Base-by-base conservation (phyloP, 1,140 invertebrate species). In the Heliconius hermathena region DNA sequence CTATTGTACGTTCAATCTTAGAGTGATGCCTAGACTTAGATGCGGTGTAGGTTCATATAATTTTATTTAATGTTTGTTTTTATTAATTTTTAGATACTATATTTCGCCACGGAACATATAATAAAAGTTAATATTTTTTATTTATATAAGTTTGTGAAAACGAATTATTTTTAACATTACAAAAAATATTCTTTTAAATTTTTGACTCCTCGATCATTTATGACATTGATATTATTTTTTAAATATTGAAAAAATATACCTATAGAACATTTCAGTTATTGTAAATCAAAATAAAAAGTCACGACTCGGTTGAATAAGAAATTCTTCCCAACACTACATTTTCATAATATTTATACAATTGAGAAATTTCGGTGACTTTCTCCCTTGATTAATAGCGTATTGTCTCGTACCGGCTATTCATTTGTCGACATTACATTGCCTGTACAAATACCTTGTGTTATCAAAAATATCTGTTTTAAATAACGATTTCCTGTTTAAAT, bases 301-400 rank as follows among this genome's bases (percentile, higher is more conserved):
- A 26, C 9, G 22, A 66, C 11, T 66, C 60, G 60, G 13, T 26
- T 13, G 60, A 29, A 2, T 2, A 66, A 66, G 60, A 26, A 66
- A 66, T 66, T 66, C 60, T 22, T 66, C 22, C 26, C 60, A 66
- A 66, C 60, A 66, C 11, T 26, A 66, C 60, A 18, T 66, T 66
- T 66, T 66, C 73, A 73, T 74, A 79, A 76, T 80, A 74, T 80
- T 80, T 76, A 76, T 80, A 80, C 78, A 76, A 76, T 76, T 76
- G 74, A 72, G 74, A 52, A 72, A 76, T 80, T 80, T 80, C 78
- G 78, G 76, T 75, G 36, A 77, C 79, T 81, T 77, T 81, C 75
- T 74, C 76, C 54, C 73, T 81, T 81, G 79, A 81, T 81, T 77
- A 77, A 81, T 81, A 70, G 76, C 79, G 73, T 33, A 81, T 81